Conservation (phyloP, 1,140 invertebrate genomes). For the Luehdorfia chinensis region DNA sequence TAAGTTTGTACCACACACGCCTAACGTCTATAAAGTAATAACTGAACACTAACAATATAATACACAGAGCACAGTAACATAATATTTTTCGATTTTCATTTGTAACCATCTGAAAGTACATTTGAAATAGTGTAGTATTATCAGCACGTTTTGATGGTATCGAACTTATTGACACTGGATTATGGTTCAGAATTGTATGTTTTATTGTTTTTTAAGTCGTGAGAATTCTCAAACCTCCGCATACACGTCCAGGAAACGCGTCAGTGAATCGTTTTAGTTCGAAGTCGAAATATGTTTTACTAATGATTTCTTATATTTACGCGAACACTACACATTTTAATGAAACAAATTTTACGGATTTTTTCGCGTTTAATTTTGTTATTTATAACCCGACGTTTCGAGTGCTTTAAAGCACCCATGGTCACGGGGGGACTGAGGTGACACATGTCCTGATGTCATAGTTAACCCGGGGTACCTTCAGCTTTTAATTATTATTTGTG, state of each 20-base stretch:
- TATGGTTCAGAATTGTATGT: constrained; percentile 1
- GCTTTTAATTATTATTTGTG: no score
- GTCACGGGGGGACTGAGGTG: no score
- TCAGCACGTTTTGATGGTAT: neutral
- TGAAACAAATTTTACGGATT: no score
- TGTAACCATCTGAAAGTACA: constrained; percentile 63
- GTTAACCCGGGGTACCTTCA: no score
- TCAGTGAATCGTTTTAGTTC: no score
- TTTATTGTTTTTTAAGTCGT: neutral
- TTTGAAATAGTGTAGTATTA: neutral
- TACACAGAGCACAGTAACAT: constrained; percentile 41
- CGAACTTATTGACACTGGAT: neutral
- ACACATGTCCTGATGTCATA: no score
- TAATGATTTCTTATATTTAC: no score
- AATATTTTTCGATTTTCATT: constrained; percentile 47
- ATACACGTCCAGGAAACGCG: constrained; percentile 4
- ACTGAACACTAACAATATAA: constrained; percentile 35
- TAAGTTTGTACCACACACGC: constrained; percentile 55
- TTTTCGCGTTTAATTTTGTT: no score
- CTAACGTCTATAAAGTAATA: constrained; percentile 55
- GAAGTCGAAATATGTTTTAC: no score
- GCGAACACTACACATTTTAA: no score
- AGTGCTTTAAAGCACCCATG: no score
- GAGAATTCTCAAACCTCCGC: neutral
- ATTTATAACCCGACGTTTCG: no score